These are phyloP conservation scores for Boloria selene DNA, from an alignment of 2,888 invertebrate species.

Conservation along the genomic window DNA sequence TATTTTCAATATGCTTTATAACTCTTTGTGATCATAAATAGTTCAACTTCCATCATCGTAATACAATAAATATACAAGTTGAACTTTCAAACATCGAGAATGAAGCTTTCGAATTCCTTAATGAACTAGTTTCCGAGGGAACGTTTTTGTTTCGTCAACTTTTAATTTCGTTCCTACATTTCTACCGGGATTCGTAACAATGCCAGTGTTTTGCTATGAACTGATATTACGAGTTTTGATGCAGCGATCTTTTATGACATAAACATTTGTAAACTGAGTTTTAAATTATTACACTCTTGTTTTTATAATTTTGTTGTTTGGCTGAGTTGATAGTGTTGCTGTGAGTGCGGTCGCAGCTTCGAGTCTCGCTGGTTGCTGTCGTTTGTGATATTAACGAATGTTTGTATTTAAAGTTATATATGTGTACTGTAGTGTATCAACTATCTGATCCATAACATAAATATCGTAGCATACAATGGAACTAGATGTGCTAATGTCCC, in stretches of 20 bases:
- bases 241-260: slow-evolving; percentile 12
- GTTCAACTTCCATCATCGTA: slow-evolving; percentile 7
- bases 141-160: slow-evolving; percentile 46
- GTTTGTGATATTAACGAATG: no score
- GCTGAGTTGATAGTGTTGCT: not conserved
- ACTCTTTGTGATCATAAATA: not conserved
- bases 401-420: no score
- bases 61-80: slow-evolving; percentile 7
- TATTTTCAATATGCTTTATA: not conserved
- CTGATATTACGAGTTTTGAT: slow-evolving; percentile 29
- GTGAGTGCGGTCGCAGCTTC: no score
- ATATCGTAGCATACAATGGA: no score
- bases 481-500: no score
- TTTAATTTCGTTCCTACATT: slow-evolving; percentile 55
- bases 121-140: slow-evolving; percentile 35
- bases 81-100: slow-evolving; percentile 16
- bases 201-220: slow-evolving; percentile 42
- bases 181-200: slow-evolving; percentile 32
- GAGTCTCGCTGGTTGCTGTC: no score
- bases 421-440: no score
- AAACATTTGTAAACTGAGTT: not conserved
- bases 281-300: not conserved
- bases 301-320: not conserved
- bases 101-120: slow-evolving; percentile 16
- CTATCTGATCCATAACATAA: no score